These are phyloP conservation scores for Mobula birostris DNA, from an alignment of 2,113 vertebrate species.

Conservation along the genomic window DNA sequence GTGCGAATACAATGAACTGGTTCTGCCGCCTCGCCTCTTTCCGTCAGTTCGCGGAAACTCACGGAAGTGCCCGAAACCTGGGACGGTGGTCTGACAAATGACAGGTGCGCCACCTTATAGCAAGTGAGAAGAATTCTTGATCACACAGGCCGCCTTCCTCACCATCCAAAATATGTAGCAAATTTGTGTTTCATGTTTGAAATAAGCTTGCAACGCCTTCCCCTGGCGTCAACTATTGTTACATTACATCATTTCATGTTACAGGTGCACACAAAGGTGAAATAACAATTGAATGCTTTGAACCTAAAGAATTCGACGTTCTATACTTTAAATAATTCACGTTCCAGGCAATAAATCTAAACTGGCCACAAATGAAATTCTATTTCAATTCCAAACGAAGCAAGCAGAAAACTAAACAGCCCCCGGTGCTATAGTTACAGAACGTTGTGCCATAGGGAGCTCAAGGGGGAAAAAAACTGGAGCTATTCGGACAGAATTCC, in stretches of 20 bases:
- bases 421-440: background rate
- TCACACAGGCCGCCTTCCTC: background rate
- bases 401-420: background rate
- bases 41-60: background rate
- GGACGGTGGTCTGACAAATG: background rate
- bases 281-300: background rate
- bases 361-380: constrained; percentile 2
- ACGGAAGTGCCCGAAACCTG: background rate
- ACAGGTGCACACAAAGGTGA: background rate
- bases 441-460: background rate
- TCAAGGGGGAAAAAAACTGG: background rate
- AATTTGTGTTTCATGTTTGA: background rate
- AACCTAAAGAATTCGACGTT: background rate
- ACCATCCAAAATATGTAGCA: background rate
- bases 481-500: no score
- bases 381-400: constrained; percentile 4
- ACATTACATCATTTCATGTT: background rate
- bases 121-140: background rate
- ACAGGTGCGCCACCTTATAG: background rate
- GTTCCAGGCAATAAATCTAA: background rate
- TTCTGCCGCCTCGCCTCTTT: background rate
- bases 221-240: background rate
- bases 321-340: constrained; percentile 17
- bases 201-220: background rate
- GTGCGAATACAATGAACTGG: background rate